A percentile compares a stretch with the other conserved stretches of the same genome.
phyloP scores from a whole-genome alignment of 2,888 invertebrate species.

The Strigamia crassipes region DNA sequence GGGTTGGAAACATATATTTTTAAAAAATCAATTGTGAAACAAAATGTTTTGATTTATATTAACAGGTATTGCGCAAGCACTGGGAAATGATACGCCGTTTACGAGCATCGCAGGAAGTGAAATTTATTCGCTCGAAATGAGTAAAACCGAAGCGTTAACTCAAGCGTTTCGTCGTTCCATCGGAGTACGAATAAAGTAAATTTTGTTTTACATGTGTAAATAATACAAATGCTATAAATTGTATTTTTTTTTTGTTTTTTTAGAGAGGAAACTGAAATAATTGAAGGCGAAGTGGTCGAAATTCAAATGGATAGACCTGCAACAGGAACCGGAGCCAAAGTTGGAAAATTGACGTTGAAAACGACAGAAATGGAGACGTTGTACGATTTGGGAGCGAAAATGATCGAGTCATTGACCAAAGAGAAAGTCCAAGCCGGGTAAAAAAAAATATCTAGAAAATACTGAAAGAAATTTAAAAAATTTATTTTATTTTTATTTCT shows the following conservation, averaged over 20 bases:
- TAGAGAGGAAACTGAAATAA: conserved; percentile 97
- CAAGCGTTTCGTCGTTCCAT: conserved; percentile 87
- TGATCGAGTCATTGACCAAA: conserved; percentile 94
- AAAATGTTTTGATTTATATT: not conserved
- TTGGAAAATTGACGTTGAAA: conserved; percentile 93
- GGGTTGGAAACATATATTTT: conserved; percentile 63
- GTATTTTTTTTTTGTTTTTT: conserved; percentile 49
- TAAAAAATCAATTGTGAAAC: too few species aligned
- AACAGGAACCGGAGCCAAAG: conserved; percentile 82
- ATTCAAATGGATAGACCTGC: conserved; percentile 95
- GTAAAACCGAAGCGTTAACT: conserved; percentile 96
- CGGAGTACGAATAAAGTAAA: conserved; percentile 87
- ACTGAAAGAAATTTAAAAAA: too few species aligned
- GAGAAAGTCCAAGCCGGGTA: conserved; percentile 77
- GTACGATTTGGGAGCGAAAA: conserved; percentile 97
- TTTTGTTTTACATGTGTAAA: not conserved
- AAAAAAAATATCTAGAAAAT: conserved; percentile 51
- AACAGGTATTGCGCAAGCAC: conserved; percentile 76
- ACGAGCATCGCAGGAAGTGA: conserved; percentile 98
- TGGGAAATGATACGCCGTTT: conserved; percentile 95
- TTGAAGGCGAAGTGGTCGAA: conserved; percentile 98
- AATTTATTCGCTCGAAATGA: conserved; percentile 97
- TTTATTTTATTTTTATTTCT: too few species aligned
- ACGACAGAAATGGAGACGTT: conserved; percentile 99
- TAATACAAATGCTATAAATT: not conserved